phyloP scores from a whole-genome alignment of 2,888 invertebrate species.

The Eristalis pertinax region DNA sequence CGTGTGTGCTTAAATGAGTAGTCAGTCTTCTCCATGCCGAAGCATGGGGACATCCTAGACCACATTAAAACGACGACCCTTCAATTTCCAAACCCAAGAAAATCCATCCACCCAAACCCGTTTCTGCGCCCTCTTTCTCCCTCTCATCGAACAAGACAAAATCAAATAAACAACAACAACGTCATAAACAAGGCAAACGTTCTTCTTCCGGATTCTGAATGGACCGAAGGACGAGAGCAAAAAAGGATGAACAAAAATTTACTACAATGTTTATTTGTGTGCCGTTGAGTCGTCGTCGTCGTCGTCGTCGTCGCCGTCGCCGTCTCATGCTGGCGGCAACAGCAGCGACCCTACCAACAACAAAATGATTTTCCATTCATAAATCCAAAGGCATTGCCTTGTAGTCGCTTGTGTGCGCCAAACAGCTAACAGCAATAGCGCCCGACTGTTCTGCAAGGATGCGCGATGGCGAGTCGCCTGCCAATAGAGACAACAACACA shows the following conservation, averaged over 20 bases:
- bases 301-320: conserved; percentile 25
- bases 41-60: conserved; percentile 20
- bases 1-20: conserved; percentile 48
- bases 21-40: conserved; percentile 21
- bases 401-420: conserved; percentile 3
- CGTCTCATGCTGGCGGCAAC: conserved; percentile 60
- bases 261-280: conserved; percentile 71
- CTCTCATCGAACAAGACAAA: conserved; percentile 39
- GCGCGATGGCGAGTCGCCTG: conserved; percentile 12
- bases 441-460: neutral
- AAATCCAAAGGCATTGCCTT: conserved; percentile 52
- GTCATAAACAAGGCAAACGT: conserved; percentile 37
- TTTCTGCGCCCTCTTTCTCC: neutral
- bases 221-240: conserved; percentile 38
- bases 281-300: conserved; percentile 48
- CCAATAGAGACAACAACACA: conserved; percentile 16
- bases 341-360: conserved; percentile 21
- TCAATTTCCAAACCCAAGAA: conserved; percentile 47
- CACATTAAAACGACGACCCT: conserved; percentile 48
- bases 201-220: conserved; percentile 71
- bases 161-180: conserved; percentile 59
- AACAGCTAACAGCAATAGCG: neutral
- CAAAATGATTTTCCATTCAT: conserved; percentile 58
- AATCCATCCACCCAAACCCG: neutral
- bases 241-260: conserved; percentile 48